A percentile compares a stretch with the other conserved stretches of the same genome.
Conservation (phyloP, 2,888 invertebrate species). For the Auanema freiburgensis region DNA sequence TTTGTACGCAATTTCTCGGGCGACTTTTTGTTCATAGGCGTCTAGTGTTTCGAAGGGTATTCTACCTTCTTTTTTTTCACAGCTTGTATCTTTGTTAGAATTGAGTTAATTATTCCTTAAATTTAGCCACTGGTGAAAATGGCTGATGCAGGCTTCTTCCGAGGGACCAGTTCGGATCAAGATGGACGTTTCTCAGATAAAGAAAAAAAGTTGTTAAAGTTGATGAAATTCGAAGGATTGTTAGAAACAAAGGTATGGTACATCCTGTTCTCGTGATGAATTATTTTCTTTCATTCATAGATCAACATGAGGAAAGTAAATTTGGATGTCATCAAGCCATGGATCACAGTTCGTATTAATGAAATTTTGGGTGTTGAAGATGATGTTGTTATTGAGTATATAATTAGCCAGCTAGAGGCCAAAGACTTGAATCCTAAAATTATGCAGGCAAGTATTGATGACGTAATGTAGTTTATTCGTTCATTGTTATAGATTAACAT, state of each 20-base stretch:
- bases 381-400: conserved; percentile 97
- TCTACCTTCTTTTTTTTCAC: not conserved
- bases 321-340: conserved; percentile 93
- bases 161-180: conserved; percentile 94
- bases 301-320: conserved; percentile 98
- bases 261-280: not conserved
- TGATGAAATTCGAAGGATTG: conserved; percentile 95
- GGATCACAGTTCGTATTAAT: conserved; percentile 95
- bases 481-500: conserved; percentile 83
- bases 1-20: too few species aligned
- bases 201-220: conserved; percentile 96
- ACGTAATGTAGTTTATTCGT: not conserved
- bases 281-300: conserved; percentile 67
- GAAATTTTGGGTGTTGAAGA: conserved; percentile 96
- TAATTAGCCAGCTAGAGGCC: conserved; percentile 92
- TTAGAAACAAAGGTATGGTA: conserved; percentile 81
- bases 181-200: conserved; percentile 99
- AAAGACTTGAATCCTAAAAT: conserved; percentile 70
- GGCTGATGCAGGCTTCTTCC: conserved; percentile 59
- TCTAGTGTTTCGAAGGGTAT: too few species aligned
- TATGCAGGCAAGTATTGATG: conserved; percentile 27
- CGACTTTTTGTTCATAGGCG: too few species aligned
- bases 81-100: not conserved
- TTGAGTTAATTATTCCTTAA: not conserved
- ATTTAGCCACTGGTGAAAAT: conserved; percentile 14